Base-by-base conservation (phyloP, 2,797 vertebrate genomes). In the Eptatretus atami region DNA sequence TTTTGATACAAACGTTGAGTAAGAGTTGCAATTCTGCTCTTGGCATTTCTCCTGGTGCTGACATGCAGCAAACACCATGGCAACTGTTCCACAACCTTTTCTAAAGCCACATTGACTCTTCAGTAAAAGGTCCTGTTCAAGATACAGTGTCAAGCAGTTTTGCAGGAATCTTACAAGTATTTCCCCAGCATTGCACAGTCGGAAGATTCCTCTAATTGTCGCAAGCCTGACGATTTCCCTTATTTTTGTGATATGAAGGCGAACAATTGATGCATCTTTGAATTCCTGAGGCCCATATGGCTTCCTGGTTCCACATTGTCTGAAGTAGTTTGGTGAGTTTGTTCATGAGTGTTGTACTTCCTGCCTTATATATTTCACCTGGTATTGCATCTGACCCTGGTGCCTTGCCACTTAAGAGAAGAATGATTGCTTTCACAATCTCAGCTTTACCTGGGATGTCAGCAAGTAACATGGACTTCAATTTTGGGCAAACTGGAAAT, bases 51-150 rank as follows among this genome's bases (percentile, higher is more conserved):
- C 9, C 24, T 61, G 57, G 57, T 9, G 57, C 10, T 61, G 11
- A 24, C 24, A 24, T n/a, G 57, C 57, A n/a, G 57, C 57, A 61
- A 61, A 61, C 57, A 61, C 57, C 24, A 61, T 61, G 57, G 9
- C 57, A 61, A 2, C 24, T n/a, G 57, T 61, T 9, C 57, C 15
- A 61, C 24, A 12, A 24, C 57, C 12, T 61, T 44, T 61, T 61
- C 11, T 61, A 8, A 61, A 61, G 57, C 57, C 57, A 61, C 57
- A 61, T 24, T 12, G 57, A 24, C 57, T 61, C 57, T 61, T 11
- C 6, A 12, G 12, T 10, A 11, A 24, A n/a, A 2, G 57, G 57
- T 24, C 57, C 24, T 12, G 57, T n/a, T 61, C 12, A 10, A 10
- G 57, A 24, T 61, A 2, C 24, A n/a, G 15, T 61, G 57, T 61